Percentiles rank a stretch among this genome's conserved stretches.
Evolutionary conservation across 2,888 invertebrate genomes (phyloP).

Genomic region (Scrobipalpa costella): DNA sequence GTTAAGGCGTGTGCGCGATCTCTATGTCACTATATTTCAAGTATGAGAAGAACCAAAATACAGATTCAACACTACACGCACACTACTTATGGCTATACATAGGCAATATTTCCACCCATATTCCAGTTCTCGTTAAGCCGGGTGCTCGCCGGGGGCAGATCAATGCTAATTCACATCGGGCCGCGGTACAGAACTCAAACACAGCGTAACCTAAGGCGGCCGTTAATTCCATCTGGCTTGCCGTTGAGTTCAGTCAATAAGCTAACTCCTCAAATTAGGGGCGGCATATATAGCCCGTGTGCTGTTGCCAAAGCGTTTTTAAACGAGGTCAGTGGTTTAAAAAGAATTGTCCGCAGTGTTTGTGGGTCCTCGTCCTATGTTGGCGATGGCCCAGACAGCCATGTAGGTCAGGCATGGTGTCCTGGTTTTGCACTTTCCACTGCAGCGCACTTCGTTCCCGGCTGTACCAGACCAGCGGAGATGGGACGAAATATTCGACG

Average conservation of each 20-base stretch:
- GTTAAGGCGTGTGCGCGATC: no score
- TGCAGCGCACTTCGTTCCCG: conserved; percentile 2
- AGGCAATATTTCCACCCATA: background rate
- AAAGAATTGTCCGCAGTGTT: conserved; percentile 31
- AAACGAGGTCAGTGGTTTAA: conserved; percentile 26
- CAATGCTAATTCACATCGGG: conserved; percentile 12
- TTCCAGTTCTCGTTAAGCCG: conserved; percentile 11
- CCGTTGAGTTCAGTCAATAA: conserved; percentile 12
- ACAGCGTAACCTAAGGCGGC: conserved; percentile 17
- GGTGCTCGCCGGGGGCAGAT: conserved; percentile 14
- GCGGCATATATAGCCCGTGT: conserved; percentile 7
- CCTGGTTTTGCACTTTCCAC: conserved; percentile 43
- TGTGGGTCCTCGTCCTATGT: conserved; percentile 41
- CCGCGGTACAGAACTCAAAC: conserved; percentile 16
- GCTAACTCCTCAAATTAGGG: conserved; percentile 14
- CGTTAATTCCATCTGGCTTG: conserved; percentile 18
- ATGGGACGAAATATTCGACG: conserved; percentile 24
- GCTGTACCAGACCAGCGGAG: conserved; percentile 18
- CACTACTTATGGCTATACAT: no score
- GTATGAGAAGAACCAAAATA: no score
- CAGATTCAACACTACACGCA: no score
- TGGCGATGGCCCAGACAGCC: conserved; percentile 69
- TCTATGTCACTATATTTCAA: no score
- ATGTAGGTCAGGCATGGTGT: conserved; percentile 74
- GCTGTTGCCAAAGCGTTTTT: conserved; percentile 18